phyloP scores from a whole-genome alignment of 1,140 invertebrate species.

The Brachionus koreanus region DNA sequence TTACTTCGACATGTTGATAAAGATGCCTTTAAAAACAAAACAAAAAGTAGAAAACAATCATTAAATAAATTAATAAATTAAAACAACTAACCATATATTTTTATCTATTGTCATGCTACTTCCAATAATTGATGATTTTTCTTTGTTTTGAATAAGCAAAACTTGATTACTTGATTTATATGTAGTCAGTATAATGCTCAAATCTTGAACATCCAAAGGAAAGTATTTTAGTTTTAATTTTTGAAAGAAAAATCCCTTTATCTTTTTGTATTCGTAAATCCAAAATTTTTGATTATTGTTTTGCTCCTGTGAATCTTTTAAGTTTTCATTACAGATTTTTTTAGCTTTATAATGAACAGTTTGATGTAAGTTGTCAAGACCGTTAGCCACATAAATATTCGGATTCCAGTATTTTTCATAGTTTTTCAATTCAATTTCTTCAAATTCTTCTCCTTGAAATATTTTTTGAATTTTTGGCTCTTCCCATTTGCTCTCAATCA shows the following conservation, averaged over 20 bases:
- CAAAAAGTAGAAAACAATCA: background rate
- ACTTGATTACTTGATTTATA: conserved; percentile 40
- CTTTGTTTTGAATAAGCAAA: conserved; percentile 8
- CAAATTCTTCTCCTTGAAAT: background rate
- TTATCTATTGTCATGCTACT: conserved; percentile 44
- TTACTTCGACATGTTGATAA: conserved; percentile 48
- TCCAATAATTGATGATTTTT: conserved; percentile 25
- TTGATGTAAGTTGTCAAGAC: conserved; percentile 9
- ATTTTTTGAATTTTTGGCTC: background rate
- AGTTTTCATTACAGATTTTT: background rate
- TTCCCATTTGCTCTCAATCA: conserved; percentile 36
- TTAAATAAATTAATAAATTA: no score
- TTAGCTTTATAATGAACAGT: background rate
- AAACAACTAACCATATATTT: background rate
- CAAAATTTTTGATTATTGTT: background rate
- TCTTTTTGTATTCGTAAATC: background rate
- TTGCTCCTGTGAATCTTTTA: background rate
- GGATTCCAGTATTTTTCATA: conserved; percentile 28
- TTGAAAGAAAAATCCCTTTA: conserved; percentile 17
- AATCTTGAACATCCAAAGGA: conserved; percentile 34
- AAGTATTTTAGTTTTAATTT: background rate
- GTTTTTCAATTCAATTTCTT: background rate
- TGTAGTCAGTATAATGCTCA: conserved; percentile 44
- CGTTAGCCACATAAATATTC: conserved; percentile 45
- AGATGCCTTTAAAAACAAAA: conserved; percentile 45